Base-by-base conservation (phyloP, 2,888 invertebrate species). In the Podabrus alpinus region DNA sequence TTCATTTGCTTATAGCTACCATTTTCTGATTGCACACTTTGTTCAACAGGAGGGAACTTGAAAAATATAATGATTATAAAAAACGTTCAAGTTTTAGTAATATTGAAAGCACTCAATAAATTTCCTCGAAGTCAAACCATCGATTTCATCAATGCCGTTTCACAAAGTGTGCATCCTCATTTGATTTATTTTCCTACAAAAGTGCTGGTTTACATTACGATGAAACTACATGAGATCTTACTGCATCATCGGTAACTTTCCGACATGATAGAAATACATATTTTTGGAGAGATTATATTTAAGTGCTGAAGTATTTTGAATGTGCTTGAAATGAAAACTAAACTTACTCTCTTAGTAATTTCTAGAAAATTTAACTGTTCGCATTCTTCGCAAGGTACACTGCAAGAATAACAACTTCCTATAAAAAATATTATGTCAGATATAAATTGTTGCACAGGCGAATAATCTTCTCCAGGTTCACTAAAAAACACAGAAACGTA, bases 321-420 rank as follows among this genome's bases (percentile, higher is more conserved):
- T n/a, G 45, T 45, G 45, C n/a, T n/a, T 61, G 24, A 69, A 61
- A 60, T 19, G 24, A 64, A 25, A 19, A 17, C 11, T 59, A n/a
- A 15, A 75, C 82, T 80, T 78, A 87, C 87, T 78, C 83, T 85
- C 75, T 82, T 79, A 3, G 86, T 86, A 61, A 84, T 79, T 75
- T 85, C 81, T 2, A 80, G 79, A 61, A 86, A 85, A 81, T 87
- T 86, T 69, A 87, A 77, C 59, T 78, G 79, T 25, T 83, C 80
- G 78, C 87, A 87, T 74, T 83, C 81, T 17, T 81, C 77, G 73
- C 88, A 89, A 21, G 86, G 82, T 13, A 85, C 79, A 25, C 82
- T 83, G 79, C 89, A 89, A 9, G 88, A 86, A 78, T 87, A 88
- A 81, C 89, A 89, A 69, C 86, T 87, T 2, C 89, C 89, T 25